Evolutionary conservation across 2,797 vertebrate genomes (phyloP), one percentile per base, ranked within the genome.

Genomic region (Aldrovandia affinis): DNA sequence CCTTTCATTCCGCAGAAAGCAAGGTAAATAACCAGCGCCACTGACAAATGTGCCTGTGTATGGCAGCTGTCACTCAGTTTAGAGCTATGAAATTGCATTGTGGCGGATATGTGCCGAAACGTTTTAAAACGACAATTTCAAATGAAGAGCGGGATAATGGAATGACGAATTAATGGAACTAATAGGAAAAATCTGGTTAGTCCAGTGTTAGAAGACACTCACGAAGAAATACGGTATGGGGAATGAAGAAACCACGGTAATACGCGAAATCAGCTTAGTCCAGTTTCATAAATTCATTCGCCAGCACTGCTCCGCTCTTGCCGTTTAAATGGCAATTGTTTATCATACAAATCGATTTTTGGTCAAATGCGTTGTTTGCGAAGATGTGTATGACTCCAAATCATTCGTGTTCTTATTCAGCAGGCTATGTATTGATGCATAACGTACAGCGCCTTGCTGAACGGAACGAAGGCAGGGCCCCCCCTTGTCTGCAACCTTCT

Each of bases 31-130:
- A 77, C 1, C 22, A 2, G 42, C 15, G 42, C 14, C 73, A 28
- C 73, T 77, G 73, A 28, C 42, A 77, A 77, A 77, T 77, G 73
- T 47, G 73, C 42, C 42, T n/a, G 39, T 42, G 22, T 36, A 68
- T 44, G 20, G 70, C 15, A 25, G 33, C 70, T 77, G 73, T 42
- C 42, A 77, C 47, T 77, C 73, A 44, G 42, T 77, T 77, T 14
- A 25, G 39, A 12, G 73, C 73, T 44, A 44, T 18, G 3, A 28
- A 47, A 44, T n/a, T 36, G 18, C 30, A 70, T 6, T 77, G 42
- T 9, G 36, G 68, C 9, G 28, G 68, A 15, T 25, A 4, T 44
- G 42, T 25, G 73, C 39, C 42, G 30, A 47, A 36, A 22, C 36
- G 9, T 44, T 47, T 25, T 10, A 36, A 47, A 77, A 47, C 15